These are phyloP conservation scores for Falco punctatus DNA, from an alignment of 2,113 vertebrate genomes.

Conservation along the genomic window DNA sequence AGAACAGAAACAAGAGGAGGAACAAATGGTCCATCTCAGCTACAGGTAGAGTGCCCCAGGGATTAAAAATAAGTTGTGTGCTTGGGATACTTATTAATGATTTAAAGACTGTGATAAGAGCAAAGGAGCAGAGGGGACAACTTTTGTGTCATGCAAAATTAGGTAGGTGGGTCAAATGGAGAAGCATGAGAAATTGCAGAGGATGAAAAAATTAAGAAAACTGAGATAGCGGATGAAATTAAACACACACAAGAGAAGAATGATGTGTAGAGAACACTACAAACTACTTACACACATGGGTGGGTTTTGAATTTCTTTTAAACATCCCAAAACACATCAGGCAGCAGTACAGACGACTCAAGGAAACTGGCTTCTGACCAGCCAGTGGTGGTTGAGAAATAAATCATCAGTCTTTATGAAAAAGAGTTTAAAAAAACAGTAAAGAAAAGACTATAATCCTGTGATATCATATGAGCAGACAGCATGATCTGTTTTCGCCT, in stretches of 20 bases:
- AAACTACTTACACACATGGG: not conserved
- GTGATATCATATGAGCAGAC: not conserved
- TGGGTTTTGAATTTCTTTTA: not conserved
- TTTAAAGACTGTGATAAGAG: constrained; percentile 5
- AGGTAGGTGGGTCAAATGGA: not conserved
- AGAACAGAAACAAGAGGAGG: constrained; percentile 28
- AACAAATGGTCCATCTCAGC: constrained; percentile 52
- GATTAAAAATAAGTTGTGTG: constrained; percentile 20
- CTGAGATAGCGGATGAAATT: not conserved
- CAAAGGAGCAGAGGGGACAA: constrained; percentile 19
- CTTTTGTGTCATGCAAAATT: constrained; percentile 58
- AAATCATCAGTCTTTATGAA: not conserved
- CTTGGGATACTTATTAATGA: constrained; percentile 57
- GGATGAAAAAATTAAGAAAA: constrained; percentile 4
- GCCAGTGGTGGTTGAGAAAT: not conserved
- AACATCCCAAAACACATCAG: not conserved
- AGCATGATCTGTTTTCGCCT: not conserved
- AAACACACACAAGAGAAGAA: not conserved
- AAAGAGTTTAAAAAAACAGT: not conserved
- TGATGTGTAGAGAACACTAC: not conserved
- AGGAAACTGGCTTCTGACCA: not conserved
- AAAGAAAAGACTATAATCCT: not conserved
- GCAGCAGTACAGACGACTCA: not conserved
- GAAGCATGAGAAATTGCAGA: constrained; percentile 15
- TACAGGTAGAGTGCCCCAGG: constrained; percentile 8